These are phyloP conservation scores for Antigone vipio DNA, from an alignment of 2,113 vertebrate genomes.

Conservation along the genomic window DNA sequence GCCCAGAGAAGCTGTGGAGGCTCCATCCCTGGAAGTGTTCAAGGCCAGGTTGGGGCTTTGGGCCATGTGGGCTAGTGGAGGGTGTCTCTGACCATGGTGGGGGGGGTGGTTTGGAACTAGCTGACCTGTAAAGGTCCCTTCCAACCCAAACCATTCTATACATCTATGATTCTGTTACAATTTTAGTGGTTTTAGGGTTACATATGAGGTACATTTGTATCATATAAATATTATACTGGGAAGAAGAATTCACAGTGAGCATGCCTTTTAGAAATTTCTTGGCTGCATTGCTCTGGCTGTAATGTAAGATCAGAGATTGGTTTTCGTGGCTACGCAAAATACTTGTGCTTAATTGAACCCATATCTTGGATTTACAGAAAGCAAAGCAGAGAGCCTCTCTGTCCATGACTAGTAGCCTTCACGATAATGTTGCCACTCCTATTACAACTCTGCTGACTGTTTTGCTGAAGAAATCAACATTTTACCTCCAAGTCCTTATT, in stretches of 20 bases:
- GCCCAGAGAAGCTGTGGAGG: no score
- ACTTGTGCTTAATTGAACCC: background rate
- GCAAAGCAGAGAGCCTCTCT: background rate
- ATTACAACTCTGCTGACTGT: background rate
- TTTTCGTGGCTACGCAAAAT: background rate
- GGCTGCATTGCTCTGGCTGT: background rate
- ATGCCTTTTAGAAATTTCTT: background rate
- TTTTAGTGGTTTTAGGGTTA: background rate
- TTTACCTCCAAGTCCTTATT: background rate
- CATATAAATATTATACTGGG: background rate
- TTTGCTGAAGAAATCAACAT: background rate
- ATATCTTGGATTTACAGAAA: background rate
- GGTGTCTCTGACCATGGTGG: no score
- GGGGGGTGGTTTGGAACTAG: no score
- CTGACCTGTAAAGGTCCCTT: no score
- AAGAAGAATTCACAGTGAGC: background rate
- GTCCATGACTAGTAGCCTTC: background rate
- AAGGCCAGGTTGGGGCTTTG: no score
- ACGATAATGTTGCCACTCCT: background rate
- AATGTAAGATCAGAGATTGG: background rate
- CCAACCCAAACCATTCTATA: no score
- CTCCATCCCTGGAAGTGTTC: no score
- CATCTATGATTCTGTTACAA: background rate
- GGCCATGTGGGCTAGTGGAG: no score
- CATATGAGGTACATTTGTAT: background rate